Percentiles rank a stretch among this genome's conserved stretches.
These are phyloP conservation scores for Cygnus atratus DNA, from an alignment of 2,113 vertebrate genomes.

Conservation along the genomic window DNA sequence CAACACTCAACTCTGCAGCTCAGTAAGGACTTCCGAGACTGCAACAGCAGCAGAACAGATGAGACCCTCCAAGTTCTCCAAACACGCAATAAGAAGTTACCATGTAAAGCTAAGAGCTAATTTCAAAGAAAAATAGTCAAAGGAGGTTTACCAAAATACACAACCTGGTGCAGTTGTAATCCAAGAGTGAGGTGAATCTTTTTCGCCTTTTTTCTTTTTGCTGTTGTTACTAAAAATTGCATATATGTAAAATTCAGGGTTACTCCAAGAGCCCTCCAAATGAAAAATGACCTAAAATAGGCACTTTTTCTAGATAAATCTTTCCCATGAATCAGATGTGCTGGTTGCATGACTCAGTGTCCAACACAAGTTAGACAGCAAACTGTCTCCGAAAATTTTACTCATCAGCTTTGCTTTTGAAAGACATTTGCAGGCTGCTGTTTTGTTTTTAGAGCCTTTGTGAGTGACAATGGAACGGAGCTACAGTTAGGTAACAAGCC, in stretches of 20 bases:
- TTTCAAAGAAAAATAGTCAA: background rate
- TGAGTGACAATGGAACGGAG: background rate
- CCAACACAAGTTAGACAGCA: background rate
- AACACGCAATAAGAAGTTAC: background rate
- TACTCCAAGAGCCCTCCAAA: background rate
- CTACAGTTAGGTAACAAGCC: background rate
- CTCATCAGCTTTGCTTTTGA: background rate
- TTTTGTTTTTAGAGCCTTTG: background rate
- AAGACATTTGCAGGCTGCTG: background rate
- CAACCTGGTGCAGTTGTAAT: background rate
- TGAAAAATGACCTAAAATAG: background rate
- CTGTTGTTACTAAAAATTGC: background rate
- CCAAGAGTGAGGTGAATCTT: background rate
- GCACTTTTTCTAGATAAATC: background rate
- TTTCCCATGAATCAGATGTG: background rate
- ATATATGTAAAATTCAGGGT: background rate
- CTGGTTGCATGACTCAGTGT: background rate
- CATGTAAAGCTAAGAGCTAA: background rate
- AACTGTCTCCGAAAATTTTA: background rate
- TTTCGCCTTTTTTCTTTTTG: background rate
- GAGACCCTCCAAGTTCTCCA: background rate
- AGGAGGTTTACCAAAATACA: background rate
- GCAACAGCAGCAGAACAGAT: background rate
- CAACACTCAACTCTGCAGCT: background rate
- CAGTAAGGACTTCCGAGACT: background rate